Base-by-base conservation (phyloP, 2,113 vertebrate genomes). In the Australoheros scitulus region DNA sequence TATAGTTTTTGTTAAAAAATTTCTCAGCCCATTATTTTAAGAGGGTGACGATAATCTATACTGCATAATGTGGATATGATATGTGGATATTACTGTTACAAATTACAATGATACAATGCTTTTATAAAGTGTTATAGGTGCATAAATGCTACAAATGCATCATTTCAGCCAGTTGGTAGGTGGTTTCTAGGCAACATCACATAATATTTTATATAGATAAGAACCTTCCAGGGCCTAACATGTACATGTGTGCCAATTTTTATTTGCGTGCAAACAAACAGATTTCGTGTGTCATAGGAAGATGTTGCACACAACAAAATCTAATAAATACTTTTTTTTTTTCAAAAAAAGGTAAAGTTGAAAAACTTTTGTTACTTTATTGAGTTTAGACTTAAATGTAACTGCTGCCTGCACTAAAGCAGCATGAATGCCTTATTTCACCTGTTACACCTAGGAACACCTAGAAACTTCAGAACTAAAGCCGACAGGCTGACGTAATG, bases 401-500 rank as follows among this genome's bases (percentile, higher is more conserved):
- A 55, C 68, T 34, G 68, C 32, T 18, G 20, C 47, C 17, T 32
- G 18, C 24, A 50, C 43, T 11, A 13, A 55, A 52, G 47, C 43
- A 72, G 13, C 68, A 72, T 3, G 20, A 18, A 72, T 14, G 68
- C 14, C 0, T 58, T 29, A 17, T 68, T 38, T 41, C 3, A 72
- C 2, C 36, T 22, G 36, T 70, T 68, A 26, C 26, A 26, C 26
- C 56, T 15, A 7, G 24, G 50, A 50, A 85, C 34, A 4, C 32
- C 8, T 11, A 29, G 61, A 91, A 84, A 75, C 41, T 47, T 32
- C 76, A 87, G 76, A 58, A 17, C 81, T 70, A 64, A 84, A 43
- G 82, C 87, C 89, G 89, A 81, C 36, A 70, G 76, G 26, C 78
- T 89, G 85, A 94, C 77, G 74, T 89, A 85, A 91, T 38, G 74